A percentile compares a stretch with the other conserved stretches of the same genome.
These are phyloP conservation scores for Amblyjoppa proteus DNA, from an alignment of 2,888 invertebrate species.

Conservation along the genomic window DNA sequence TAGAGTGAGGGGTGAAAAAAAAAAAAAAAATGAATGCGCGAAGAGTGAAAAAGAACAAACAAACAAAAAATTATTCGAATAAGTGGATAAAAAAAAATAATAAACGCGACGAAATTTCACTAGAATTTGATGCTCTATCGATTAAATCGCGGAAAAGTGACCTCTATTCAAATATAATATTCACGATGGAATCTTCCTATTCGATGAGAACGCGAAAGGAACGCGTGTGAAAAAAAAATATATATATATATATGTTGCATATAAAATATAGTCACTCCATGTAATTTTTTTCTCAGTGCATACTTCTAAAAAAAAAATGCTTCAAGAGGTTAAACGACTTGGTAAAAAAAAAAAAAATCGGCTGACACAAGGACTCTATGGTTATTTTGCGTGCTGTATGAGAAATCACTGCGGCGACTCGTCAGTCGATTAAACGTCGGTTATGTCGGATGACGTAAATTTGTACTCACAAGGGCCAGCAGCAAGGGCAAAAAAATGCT, in stretches of 20 bases:
- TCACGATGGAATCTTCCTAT: constrained; percentile 74
- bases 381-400: background rate
- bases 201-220: constrained; percentile 61
- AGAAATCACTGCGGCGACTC: background rate
- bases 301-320: too few relatives aligned
- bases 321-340: too few relatives aligned
- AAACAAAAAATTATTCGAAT: constrained; percentile 30
- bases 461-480: constrained; percentile 81
- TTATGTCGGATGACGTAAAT: background rate
- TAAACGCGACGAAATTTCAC: constrained; percentile 75
- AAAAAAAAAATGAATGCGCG: constrained; percentile 22
- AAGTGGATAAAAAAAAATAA: constrained; percentile 63
- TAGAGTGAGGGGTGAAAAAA: constrained; percentile 25
- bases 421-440: background rate
- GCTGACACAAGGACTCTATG: background rate
- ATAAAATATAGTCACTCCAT: too few relatives aligned
- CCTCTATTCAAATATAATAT: constrained; percentile 79
- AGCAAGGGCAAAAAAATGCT: constrained; percentile 80
- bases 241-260: too few relatives aligned
- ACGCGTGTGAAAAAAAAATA: constrained; percentile 68
- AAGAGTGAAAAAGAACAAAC: constrained; percentile 63
- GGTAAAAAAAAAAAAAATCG: too few relatives aligned
- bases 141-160: constrained; percentile 81
- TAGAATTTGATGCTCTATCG: constrained; percentile 80
- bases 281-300: too few relatives aligned